Evolutionary conservation across 92 coral and sea anemone species (phyloP), one percentile per base, ranked within the genome.

Genomic region (Paramuricea clavata): DNA sequence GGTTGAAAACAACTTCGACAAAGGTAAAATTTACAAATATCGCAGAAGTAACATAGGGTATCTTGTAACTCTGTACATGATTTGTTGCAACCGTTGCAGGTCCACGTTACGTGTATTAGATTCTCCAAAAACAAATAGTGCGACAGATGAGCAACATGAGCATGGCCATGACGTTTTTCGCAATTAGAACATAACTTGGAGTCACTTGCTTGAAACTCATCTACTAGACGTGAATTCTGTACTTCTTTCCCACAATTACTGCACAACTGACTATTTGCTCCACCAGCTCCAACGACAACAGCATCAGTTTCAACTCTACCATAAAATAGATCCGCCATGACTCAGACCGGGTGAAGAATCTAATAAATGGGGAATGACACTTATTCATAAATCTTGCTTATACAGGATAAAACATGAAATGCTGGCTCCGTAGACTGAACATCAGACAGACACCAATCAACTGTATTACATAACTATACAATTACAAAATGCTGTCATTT

Each of bases 1-100:
- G 87, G 87, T 30, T 85, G 79, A 31, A 81, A 92, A 61, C 99
- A 96, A n/a, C 77, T 28, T 30, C 39, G 83, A 32, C 99, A 96
- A 72, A 96, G 82, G 76, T 94, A 90, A 86, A 96, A 96, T 6
- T 52, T 50, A 26, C 99, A 96, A 16, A 42, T 1, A 10, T 86
- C 39, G 42, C 99, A 96, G 73, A 87, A 92, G 54, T 87, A 89
- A 7, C 93, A 86, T 43, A 42, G 70, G 31, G 87, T 83, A 47
- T 94, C 90, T 39, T 90, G 77, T 17, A 85, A 60, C 27, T 76
- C 88, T 32, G 44, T 32, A 62, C 89, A 87, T 54, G 89, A 65
- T 34, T 74, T 77, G 32, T 79, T 43, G 64, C 99, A 96, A 49
- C 85, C 92, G 70, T 81, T 74, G 72, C 99, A 96, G 30, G 67